Conservation (phyloP, 2,888 invertebrate genomes). For the Cheiracanthium punctorium region DNA sequence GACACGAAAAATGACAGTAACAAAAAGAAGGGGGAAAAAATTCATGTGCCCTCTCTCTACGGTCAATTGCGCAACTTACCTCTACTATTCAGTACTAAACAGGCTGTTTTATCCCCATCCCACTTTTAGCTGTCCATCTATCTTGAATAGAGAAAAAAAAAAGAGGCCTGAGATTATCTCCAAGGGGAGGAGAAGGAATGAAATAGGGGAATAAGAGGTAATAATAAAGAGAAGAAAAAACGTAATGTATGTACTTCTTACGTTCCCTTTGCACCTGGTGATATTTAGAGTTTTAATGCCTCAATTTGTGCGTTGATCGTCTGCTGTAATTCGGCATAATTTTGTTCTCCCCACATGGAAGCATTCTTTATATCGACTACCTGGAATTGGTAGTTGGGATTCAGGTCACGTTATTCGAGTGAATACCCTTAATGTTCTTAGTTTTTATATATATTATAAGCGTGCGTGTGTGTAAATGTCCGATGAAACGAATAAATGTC, state of each 20-base stretch:
- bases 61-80: conserved; percentile 19
- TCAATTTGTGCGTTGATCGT: conserved; percentile 20
- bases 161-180: conserved; percentile 8
- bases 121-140: conserved; percentile 8
- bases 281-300: conserved; percentile 30
- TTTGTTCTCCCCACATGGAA: neutral
- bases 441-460: no score
- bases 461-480: neutral
- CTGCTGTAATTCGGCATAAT: conserved; percentile 3
- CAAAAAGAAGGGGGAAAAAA: neutral
- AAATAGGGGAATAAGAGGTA: neutral
- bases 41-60: neutral
- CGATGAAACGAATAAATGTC: neutral
- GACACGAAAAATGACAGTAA: neutral
- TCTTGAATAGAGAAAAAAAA: no score
- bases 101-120: neutral
- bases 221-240: neutral
- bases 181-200: neutral
- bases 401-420: conserved; percentile 7
- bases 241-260: neutral
- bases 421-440: no score
- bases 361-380: conserved; percentile 7
- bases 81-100: conserved; percentile 6
- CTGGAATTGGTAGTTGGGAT: neutral
- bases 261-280: conserved; percentile 19